Base-by-base conservation (phyloP, 53 echinoderm and acorn worm genomes). In the Patiria pectinifera region DNA sequence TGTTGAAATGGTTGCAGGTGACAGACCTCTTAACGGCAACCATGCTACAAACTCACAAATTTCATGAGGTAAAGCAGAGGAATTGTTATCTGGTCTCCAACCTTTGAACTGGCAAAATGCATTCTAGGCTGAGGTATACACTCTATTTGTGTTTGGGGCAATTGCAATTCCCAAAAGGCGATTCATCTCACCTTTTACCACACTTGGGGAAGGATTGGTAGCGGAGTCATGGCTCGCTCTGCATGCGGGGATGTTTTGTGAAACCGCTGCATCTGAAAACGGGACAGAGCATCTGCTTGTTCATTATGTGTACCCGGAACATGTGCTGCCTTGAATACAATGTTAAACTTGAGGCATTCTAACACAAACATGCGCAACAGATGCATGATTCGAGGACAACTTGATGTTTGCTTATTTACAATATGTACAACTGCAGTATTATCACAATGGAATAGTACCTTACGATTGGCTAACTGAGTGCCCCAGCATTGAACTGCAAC, bases 211-310 rank as follows among this genome's bases (percentile, higher is more conserved):
- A 59, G 71, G 82, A 11, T 24, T 21, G 91, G 83, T 45, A 91
- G 82, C 11, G 82, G 91, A 4, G 91, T 91, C 69, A 44, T 47
- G 5, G 22, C 71, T n/a, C 2, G 66, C 48, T 86, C 81, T 62
- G 92, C 92, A 3, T 80, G 0, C 21, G 92, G 87, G 11, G 92
- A 85, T 35, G 80, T 23, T 11, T 7, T 61, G 21, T 21, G 60
- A 62, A 92, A 92, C 19, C 79, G 62, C 2, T 45, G 10, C 62
- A 86, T 92, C 80, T 92, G 87, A 81, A 92, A 92, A 86, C 87
- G 92, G 71, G 92, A 92, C 71, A 92, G 61, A 76, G 92, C 43
- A 83, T 89, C 93, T 11, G 93, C 93, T 6, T 70, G 71, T 35
- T 76, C 84, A 77, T 93, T 93, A 25, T 46, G 74, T 4, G 6